Evolutionary conservation across 2,113 vertebrate species (phyloP).

Genomic region (Xyrauchen texanus): DNA sequence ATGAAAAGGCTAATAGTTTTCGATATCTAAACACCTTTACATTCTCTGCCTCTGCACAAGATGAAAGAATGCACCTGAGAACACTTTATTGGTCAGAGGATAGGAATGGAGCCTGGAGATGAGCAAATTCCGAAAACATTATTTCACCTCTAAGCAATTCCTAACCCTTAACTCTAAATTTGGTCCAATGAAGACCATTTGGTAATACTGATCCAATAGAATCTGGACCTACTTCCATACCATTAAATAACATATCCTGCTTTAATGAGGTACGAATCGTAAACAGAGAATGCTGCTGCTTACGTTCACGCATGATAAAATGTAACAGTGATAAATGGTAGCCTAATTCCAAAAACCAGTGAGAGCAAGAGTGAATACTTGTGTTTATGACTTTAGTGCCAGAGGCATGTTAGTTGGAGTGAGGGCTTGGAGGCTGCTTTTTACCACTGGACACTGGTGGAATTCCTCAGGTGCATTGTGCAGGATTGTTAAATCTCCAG

Average conservation of each 20-base stretch:
- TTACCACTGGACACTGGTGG: conserved; percentile 65
- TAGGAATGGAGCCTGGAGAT: conserved; percentile 41
- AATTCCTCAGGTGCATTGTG: conserved; percentile 71
- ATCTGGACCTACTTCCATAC: not conserved
- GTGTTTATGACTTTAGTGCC: conserved; percentile 43
- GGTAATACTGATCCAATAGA: not conserved
- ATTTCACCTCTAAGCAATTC: conserved; percentile 43
- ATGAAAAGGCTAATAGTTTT: conserved; percentile 33
- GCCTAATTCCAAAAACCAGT: not conserved
- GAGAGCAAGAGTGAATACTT: too few relatives aligned
- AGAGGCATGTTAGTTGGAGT: conserved; percentile 54
- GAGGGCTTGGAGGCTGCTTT: conserved; percentile 60
- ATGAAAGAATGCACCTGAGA: conserved; percentile 46
- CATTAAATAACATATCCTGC: not conserved
- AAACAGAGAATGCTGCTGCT: not conserved
- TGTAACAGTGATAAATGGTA: not conserved
- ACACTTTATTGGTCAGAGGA: conserved; percentile 40
- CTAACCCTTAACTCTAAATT: conserved; percentile 23
- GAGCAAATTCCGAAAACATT: conserved; percentile 44
- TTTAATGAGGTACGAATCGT: conserved; percentile 7
- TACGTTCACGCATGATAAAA: not conserved
- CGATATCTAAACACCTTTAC: conserved; percentile 33
- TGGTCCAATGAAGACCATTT: not conserved
- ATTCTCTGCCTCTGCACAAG: conserved; percentile 32
- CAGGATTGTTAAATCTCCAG: conserved; percentile 62